phyloP scores from a whole-genome alignment of 2,888 invertebrate genomes.

The Bugulina stolonifera region DNA sequence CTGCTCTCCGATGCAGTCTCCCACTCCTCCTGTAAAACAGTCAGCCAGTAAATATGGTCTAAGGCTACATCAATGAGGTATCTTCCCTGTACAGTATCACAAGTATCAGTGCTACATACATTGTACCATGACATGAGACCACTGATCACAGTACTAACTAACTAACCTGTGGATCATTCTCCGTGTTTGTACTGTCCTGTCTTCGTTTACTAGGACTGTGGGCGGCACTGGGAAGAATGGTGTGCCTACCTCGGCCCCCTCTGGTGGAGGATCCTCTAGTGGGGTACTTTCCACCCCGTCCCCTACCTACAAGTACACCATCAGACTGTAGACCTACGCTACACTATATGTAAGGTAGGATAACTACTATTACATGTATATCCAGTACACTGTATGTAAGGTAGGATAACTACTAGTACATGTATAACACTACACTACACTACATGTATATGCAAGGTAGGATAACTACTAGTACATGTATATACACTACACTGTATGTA shows the following conservation, averaged over 20 bases:
- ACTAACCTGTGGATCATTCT: slow-evolving; percentile 14
- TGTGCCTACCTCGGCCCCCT: slow-evolving; percentile 62
- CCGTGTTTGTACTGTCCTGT: slow-evolving; percentile 21
- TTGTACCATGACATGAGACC: neutral
- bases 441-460: too few species aligned
- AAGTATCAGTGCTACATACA: too few species aligned
- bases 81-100: too few species aligned
- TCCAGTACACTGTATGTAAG: too few species aligned
- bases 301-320: neutral
- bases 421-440: too few species aligned
- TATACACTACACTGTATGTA: too few species aligned
- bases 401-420: too few species aligned
- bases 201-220: slow-evolving; percentile 14
- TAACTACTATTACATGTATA: too few species aligned
- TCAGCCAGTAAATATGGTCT: neutral
- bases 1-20: slow-evolving; percentile 76
- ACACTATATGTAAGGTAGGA: too few species aligned
- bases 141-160: neutral
- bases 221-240: slow-evolving; percentile 1
- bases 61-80: too few species aligned
- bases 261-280: slow-evolving; percentile 83
- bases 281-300: slow-evolving; percentile 40
- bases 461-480: too few species aligned
- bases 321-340: neutral
- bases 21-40: slow-evolving; percentile 58